Base-by-base conservation (phyloP, 2,888 invertebrate species). In the Caprella mutica region DNA sequence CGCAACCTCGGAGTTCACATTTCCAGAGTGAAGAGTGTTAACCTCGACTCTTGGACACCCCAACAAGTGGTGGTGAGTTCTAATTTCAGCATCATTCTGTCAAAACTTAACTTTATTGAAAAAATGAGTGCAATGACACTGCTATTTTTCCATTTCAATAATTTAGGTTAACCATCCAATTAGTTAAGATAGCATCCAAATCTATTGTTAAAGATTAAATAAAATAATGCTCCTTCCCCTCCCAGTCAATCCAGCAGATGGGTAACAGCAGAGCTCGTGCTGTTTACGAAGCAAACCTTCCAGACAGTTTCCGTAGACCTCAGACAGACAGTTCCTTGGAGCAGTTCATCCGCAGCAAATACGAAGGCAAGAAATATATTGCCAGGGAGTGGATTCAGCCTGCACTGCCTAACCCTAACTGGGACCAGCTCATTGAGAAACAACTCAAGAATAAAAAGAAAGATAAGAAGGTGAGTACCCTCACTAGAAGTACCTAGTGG, bases 1-100 rank as follows among this genome's bases (percentile, higher is more conserved):
- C 82, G 98, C 65, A 97, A 97, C 75, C 80, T 98, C 48, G 98
- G 98, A 43, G 96, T 97, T 9, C 97, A 98, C 75, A 94, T 99
- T 76, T 97, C 96, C 65, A 89, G 89, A 75, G 97, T 98, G 56
- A 96, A 96, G 76, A 96, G 96, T 50, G 94, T 98, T 64, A 97
- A 96, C 74, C 78, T 98, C 63, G 98, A 98, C 75, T 81, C 92
- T 39, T 98, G 98, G 98, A 94, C 93, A 8, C 89, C 94, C 0
- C 96, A 97, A 72, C 98, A 98, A 82, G 88, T 94, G 66, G 89
- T 85, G 69, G 82, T 82, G 74, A 76, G 78, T 74, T 52, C 33
- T 9, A 9, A 33, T n/a, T n/a, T n/a, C n/a, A n/a, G n/a, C n/a
- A n/a, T n/a, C n/a, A n/a, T n/a, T n/a, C n/a, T n/a, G n/a, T n/a